Conservation (phyloP, 1,140 invertebrate genomes). For the Drosophila sproati region DNA sequence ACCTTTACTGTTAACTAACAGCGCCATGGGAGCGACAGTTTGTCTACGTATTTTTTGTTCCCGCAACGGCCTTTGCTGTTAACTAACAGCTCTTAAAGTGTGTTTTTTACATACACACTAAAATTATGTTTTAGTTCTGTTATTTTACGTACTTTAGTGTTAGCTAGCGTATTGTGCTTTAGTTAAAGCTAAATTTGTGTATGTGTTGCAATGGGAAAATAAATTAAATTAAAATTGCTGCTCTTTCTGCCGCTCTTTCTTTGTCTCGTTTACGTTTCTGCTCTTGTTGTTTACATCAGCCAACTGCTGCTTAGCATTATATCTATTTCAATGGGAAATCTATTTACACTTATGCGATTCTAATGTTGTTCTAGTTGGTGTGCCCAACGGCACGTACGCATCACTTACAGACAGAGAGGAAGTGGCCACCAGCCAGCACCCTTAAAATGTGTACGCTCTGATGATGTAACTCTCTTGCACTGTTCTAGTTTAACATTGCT, state of each 20-base stretch:
- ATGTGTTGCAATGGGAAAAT: conserved; percentile 5
- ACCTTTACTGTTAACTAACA: conserved; percentile 47
- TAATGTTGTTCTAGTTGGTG: conserved; percentile 54
- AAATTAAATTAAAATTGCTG: conserved; percentile 3
- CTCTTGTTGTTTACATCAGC: conserved; percentile 25
- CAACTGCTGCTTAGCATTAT: conserved; percentile 14
- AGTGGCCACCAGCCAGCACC: conserved; percentile 29
- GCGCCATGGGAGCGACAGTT: background rate
- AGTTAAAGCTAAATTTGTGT: background rate
- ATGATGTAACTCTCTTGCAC: background rate
- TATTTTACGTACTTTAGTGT: background rate
- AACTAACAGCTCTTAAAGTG: background rate
- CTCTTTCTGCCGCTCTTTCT: background rate
- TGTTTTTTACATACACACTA: background rate
- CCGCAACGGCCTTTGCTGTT: conserved; percentile 11
- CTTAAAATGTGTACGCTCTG: conserved; percentile 46
- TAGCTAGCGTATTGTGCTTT: background rate
- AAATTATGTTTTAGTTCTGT: background rate
- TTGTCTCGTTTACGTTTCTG: background rate
- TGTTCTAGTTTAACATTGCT: conserved; percentile 37
- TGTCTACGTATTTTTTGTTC: background rate
- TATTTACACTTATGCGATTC: conserved; percentile 45
- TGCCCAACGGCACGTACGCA: conserved; percentile 70
- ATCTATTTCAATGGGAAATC: background rate
- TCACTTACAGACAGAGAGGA: conserved; percentile 8